Evolutionary conservation across 2,888 invertebrate genomes (phyloP).

Genomic region (Cheilosia vernalis): DNA sequence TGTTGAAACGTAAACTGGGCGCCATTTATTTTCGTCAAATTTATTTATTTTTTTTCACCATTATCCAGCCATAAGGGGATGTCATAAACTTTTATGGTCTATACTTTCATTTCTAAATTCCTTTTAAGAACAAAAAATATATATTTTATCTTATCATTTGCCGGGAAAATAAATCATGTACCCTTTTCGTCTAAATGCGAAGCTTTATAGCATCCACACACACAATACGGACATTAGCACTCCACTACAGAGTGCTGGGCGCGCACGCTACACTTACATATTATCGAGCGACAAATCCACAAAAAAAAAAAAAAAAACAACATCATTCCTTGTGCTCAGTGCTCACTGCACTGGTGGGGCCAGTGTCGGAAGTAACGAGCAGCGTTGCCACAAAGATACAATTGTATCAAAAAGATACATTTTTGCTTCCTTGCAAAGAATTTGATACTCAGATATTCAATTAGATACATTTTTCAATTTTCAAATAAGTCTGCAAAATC

Average conservation of each 20-base stretch:
- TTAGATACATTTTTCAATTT: too few species aligned
- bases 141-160: conserved; percentile 65
- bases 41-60: background rate
- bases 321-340: conserved; percentile 8
- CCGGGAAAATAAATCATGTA: conserved; percentile 68
- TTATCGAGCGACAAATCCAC: conserved; percentile 50
- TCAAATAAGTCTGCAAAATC: too few species aligned
- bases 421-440: too few species aligned
- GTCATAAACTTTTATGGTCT: conserved; percentile 33
- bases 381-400: too few species aligned
- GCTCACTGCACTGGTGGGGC: conserved; percentile 4
- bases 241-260: conserved; percentile 27
- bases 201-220: conserved; percentile 71
- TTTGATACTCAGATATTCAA: too few species aligned
- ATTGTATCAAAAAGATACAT: too few species aligned
- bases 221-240: conserved; percentile 72
- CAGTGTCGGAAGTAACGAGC: conserved; percentile 43
- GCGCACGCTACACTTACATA: conserved; percentile 64
- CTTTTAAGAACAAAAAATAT: conserved; percentile 31
- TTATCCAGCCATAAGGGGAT: background rate
- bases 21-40: conserved; percentile 14
- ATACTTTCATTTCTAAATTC: conserved; percentile 21
- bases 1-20: too few species aligned
- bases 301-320: conserved; percentile 27
- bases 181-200: conserved; percentile 42